Conservation (phyloP, 92 coral and sea anemone species). For the Actinostola sp. region DNA sequence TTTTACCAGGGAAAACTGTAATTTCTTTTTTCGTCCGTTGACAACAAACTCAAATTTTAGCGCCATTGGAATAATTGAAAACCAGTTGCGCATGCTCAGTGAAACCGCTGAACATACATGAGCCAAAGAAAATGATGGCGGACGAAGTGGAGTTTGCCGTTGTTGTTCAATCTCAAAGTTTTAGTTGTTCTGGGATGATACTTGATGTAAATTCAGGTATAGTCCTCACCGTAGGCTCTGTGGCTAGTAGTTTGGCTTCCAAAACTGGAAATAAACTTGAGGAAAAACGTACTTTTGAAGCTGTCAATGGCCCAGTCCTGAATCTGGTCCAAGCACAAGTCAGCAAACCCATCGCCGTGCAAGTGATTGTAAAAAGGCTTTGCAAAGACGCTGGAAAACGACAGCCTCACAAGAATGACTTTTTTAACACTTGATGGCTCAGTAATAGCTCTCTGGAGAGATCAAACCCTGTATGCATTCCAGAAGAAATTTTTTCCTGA, state of each 20-base stretch:
- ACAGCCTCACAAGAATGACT: constrained; percentile 16
- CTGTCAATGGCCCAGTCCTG: no score
- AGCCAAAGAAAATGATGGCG: constrained; percentile 59
- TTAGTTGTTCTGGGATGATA: constrained; percentile 77
- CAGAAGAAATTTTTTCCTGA: constrained; percentile 60
- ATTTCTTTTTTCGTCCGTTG: constrained; percentile 15
- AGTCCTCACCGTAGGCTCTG: constrained; percentile 72
- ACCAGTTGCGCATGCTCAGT: constrained; percentile 29
- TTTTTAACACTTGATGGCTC: constrained; percentile 49
- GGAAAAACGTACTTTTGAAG: not conserved
- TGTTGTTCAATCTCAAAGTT: constrained; percentile 40
- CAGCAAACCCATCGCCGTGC: constrained; percentile 19
- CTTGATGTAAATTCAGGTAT: constrained; percentile 60
- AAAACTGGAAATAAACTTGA: not conserved
- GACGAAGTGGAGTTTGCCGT: constrained; percentile 45
- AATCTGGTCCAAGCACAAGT: no score
- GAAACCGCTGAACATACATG: constrained; percentile 6
- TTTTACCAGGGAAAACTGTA: constrained; percentile 7
- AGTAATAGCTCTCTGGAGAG: constrained; percentile 65
- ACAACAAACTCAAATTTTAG: constrained; percentile 57
- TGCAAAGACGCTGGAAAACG: not conserved
- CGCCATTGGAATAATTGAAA: constrained; percentile 36
- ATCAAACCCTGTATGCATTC: constrained; percentile 36
- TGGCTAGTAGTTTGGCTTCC: constrained; percentile 36
- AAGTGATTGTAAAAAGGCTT: constrained; percentile 25